Conservation (phyloP, 2,113 vertebrate genomes). For the Sigmodon hispidus region DNA sequence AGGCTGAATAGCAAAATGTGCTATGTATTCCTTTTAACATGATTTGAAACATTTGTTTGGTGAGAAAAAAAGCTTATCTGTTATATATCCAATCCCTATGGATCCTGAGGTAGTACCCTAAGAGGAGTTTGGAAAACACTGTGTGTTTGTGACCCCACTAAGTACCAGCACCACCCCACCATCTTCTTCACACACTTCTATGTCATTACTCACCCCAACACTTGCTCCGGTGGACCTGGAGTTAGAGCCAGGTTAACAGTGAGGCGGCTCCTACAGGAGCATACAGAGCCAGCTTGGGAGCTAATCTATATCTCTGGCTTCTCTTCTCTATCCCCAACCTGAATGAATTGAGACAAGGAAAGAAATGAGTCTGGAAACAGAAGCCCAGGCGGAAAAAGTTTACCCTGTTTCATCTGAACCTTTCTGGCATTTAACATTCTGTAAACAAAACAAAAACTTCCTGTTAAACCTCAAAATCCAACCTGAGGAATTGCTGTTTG, state of each 20-base stretch:
- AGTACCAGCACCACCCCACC: not conserved
- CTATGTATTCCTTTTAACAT: not conserved
- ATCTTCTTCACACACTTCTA: not conserved
- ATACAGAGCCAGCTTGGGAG: constrained; percentile 7
- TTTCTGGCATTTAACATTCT: not conserved
- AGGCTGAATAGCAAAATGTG: not conserved
- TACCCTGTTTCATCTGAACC: not conserved
- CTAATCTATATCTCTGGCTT: constrained; percentile 47
- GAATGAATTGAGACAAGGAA: constrained; percentile 12
- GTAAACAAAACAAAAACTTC: not conserved
- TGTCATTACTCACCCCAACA: not conserved
- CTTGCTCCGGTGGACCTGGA: constrained; percentile 36
- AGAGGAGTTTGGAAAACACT: not conserved
- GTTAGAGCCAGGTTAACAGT: constrained; percentile 29
- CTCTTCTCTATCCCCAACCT: constrained; percentile 38
- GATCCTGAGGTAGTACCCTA: not conserved
- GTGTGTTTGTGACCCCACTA: not conserved
- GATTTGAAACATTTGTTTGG: constrained; percentile 21
- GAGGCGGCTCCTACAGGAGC: constrained; percentile 45
- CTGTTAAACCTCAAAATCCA: not conserved
- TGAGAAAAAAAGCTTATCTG: not conserved
- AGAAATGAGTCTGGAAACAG: constrained; percentile 43
- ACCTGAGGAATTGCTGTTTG: not conserved
- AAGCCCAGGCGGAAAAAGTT: not conserved
- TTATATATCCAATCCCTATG: not conserved